Percentiles rank a stretch among this genome's conserved stretches.
Conservation (phyloP, 1,140 invertebrate genomes). For the Diorhabda carinulata region DNA sequence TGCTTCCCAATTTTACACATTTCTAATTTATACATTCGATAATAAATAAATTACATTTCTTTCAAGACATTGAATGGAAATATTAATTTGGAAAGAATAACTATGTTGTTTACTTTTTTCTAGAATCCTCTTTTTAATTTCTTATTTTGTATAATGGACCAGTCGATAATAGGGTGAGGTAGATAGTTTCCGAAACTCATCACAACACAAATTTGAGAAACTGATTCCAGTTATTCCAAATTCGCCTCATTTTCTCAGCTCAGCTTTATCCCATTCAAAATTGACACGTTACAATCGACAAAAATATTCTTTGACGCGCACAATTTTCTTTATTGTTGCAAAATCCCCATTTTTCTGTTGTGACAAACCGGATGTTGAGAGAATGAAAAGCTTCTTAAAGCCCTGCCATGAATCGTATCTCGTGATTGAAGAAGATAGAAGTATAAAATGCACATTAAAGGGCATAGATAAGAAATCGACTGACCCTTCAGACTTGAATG, state of each 20-base stretch:
- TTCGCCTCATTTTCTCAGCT: background rate
- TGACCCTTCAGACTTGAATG: constrained; percentile 12
- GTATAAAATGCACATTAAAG: constrained; percentile 19
- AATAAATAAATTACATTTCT: no score
- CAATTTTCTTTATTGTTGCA: constrained; percentile 12
- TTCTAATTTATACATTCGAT: no score
- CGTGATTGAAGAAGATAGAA: constrained; percentile 16
- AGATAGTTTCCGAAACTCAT: no score
- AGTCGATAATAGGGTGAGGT: no score
- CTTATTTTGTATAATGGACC: no score
- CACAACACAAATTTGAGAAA: no score
- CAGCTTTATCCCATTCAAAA: background rate
- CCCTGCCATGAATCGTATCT: constrained; percentile 17
- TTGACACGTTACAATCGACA: constrained; percentile 6
- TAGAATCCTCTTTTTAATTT: no score
- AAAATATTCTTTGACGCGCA: constrained; percentile 10
- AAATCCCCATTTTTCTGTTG: constrained; percentile 11
- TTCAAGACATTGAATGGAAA: no score
- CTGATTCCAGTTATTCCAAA: background rate
- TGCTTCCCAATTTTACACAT: no score
- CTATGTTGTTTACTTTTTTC: no score
- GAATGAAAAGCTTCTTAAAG: constrained; percentile 16
- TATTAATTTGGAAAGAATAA: no score
- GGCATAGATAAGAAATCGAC: constrained; percentile 17
- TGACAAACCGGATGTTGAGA: constrained; percentile 17